Base-by-base conservation (phyloP, 2,888 invertebrate species). In the Alsophila aescularia region DNA sequence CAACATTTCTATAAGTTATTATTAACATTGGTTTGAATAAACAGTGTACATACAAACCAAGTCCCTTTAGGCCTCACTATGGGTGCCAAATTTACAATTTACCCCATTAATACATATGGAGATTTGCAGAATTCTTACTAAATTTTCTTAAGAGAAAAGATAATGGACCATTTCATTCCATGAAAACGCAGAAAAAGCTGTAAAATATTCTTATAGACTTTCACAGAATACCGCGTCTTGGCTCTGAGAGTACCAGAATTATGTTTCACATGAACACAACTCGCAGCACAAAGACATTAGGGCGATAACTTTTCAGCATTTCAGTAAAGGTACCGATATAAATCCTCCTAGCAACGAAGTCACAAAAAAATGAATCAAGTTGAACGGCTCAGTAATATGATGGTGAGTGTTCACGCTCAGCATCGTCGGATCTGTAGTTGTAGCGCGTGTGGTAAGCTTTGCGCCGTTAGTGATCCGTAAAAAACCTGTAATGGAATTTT, bases 401-500 rank as follows among this genome's bases (percentile, higher is more conserved):
- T 57, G 44, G 39, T 47, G 58, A 54, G 60, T 57, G 61, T 64
- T 69, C 57, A 60, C 67, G 66, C 62, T 66, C 41, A 48, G 13
- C 58, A 58, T 21, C 39, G 36, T 37, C 45, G 47, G 34, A 47
- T 53, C 50, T 53, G 64, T 67, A 67, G 69, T 62, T 63, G 69
- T 66, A 67, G 53, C 58, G 58, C 32, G 55, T 56, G 63, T 45
- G 59, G 60, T 62, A 55, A 57, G 64, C 68, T 64, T 71, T 73
- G 62, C 55, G 36, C 34, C 51, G 62, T 52, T 60, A 69, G 60
- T 66, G 72, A 68, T 65, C 65, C 66, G 67, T 73, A 69, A 75
- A 70, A 70, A 72, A 64, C 61, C 54, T 59, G 60, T 69, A 66
- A 72, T 69, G 69, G 70, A 70, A 67, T 72, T 73, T 71, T 66